Percentiles rank a stretch among this genome's conserved stretches.
Conservation (phyloP, 2,113 vertebrate genomes). For the Vombatus ursinus region DNA sequence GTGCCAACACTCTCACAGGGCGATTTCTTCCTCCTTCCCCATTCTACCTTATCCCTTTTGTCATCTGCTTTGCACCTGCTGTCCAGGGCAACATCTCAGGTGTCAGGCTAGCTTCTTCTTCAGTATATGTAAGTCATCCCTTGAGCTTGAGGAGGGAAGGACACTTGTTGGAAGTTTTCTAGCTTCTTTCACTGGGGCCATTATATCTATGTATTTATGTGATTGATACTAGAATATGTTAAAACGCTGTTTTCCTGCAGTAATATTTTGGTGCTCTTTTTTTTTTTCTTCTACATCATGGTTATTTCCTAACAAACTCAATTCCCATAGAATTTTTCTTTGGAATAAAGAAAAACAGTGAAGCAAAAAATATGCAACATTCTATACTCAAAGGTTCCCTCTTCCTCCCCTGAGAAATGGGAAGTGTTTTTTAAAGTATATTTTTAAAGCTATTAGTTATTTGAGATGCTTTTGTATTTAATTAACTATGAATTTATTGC, state of each 20-base stretch:
- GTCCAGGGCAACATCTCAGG: background rate
- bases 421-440: background rate
- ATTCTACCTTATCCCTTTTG: background rate
- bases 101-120: background rate
- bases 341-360: background rate
- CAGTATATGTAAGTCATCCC: background rate
- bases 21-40: background rate
- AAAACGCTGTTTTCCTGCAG: background rate
- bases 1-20: background rate
- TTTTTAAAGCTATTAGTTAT: background rate
- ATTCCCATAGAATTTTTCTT: background rate
- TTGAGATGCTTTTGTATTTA: background rate
- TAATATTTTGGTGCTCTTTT: background rate
- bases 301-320: background rate
- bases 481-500: background rate
- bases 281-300: background rate
- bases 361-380: background rate
- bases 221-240: background rate
- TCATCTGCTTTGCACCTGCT: constrained; percentile 33
- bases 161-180: background rate
- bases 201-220: background rate
- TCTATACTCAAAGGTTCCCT: background rate
- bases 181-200: background rate
- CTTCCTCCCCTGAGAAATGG: background rate
- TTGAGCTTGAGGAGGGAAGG: background rate